phyloP scores from a whole-genome alignment of 1,140 invertebrate genomes.

The Carposina sasakii region DNA sequence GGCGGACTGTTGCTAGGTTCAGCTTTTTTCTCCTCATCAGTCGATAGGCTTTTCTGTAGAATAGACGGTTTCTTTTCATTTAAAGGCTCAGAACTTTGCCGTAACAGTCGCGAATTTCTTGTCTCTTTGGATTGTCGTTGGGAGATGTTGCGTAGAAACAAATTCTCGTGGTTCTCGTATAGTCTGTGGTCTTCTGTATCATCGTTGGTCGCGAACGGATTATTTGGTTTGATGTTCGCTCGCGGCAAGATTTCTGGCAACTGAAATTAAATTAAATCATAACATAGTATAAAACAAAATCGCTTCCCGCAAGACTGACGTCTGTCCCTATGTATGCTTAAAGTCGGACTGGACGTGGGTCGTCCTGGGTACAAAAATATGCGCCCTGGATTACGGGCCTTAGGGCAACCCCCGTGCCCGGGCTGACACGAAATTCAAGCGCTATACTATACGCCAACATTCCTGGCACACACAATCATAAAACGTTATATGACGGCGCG shows the following conservation, averaged over 20 bases:
- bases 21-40: constrained; percentile 44
- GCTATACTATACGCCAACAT: too few species aligned
- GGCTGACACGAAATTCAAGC: too few species aligned
- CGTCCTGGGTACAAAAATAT: too few species aligned
- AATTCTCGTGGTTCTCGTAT: constrained; percentile 69
- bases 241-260: constrained; percentile 58
- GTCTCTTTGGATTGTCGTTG: constrained; percentile 61
- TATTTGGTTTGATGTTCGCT: constrained; percentile 35
- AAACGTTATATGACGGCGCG: too few species aligned
- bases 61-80: constrained; percentile 44
- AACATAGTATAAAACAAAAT: constrained; percentile 10
- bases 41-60: constrained; percentile 62
- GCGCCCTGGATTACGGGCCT: too few species aligned
- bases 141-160: constrained; percentile 65
- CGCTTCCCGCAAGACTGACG: too few species aligned
- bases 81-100: constrained; percentile 62
- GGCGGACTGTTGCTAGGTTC: constrained; percentile 52
- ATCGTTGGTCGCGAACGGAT: constrained; percentile 45
- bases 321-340: too few species aligned
- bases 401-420: too few species aligned
- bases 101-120: constrained; percentile 47
- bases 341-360: too few species aligned
- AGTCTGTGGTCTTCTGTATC: constrained; percentile 45
- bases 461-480: too few species aligned
- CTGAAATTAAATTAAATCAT: too few species aligned